Base-by-base conservation (phyloP, 2,888 invertebrate genomes). In the Dysmachus trigonus region DNA sequence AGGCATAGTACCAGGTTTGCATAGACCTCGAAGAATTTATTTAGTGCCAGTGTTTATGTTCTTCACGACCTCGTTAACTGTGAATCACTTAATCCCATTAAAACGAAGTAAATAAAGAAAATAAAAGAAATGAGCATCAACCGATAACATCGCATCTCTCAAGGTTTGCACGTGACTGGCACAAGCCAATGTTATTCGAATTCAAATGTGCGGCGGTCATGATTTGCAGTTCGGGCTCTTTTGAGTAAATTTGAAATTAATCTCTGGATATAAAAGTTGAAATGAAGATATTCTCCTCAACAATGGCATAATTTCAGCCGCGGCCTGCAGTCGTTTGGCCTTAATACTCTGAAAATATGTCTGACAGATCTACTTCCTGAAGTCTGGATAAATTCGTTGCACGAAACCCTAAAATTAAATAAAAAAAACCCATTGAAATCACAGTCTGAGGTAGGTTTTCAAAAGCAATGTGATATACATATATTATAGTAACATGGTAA, bases 131-230 rank as follows among this genome's bases (percentile, higher is more conserved):
- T 72, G 83, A 72, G 31, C 72, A 83, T 83, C 83, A 83, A 72
- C 72, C 35, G 85, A 85, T 85, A 85, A 77, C n/a, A 85, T 85
- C 85, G 51, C 85, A 85, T 85, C 77, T 85, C 74, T 85, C 85
- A 85, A 85, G 85, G 85, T 85, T 76, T 62, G 85, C 85, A 85
- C 85, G 85, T 85, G 85, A 85, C 76, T 85, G 76, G 38, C 85
- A 85, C 53, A 85, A 85, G 85, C 10, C 85, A 27, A 53, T 77
- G 53, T 76, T 77, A 76, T 85, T 74, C 51, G 33, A 81, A 81
- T 81, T 83, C 72, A 83, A 83, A 83, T 83, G 72, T 8, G 38
- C n/a, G 35, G 41, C 83, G 83, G 72, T 83, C 83, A 83, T 83
- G 83, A 83, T 83, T 72, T 83, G 83, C 71, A 83, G 72, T 38